Base-by-base conservation (phyloP, 2,113 vertebrate genomes). In the Calyptommatus sinebrachiatus region DNA sequence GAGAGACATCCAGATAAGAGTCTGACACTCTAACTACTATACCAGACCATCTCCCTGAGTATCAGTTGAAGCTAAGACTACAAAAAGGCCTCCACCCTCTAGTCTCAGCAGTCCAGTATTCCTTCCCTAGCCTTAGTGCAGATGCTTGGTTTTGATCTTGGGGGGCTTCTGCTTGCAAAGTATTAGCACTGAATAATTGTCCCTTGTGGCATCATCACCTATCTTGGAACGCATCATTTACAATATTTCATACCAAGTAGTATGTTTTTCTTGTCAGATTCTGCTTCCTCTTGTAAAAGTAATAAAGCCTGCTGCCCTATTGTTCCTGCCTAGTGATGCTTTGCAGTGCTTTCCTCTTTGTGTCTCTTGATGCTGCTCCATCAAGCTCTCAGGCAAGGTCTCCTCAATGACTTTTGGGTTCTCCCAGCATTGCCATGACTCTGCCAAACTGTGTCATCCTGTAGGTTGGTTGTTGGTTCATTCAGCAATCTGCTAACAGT, bases 351-450 rank as follows among this genome's bases (percentile, higher is more conserved):
- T 16, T 18, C 24, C 29, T 78, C 14, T 61, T 21, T 48, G 18
- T 50, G 57, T 75, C 77, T 46, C 35, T 78, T 62, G 41, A 53
- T 63, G 45, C 57, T 20, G 63, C 48, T 18, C 65, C 50, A 9
- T 53, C 82, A 84, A 53, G 63, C 81, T 77, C 76, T 61, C 73
- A 80, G 77, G 71, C 78, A 84, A 89, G 81, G 62, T 80, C 77
- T 84, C 67, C 68, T 45, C 82, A 71, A 10, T 80, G 77, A 73
- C n/a, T 73, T 65, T 8, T 1, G 14, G 84, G 57, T 80, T 84
- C 89, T 90, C 87, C 80, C 85, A 87, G 83, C 80, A 89, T 90
- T 88, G 80, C 73, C 46, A 87, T 75, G 73, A 84, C 85, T 85
- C 29, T 86, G 68, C 35, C 62, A 75, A 88, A 87, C 63, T 86